Evolutionary conservation across 2,888 invertebrate species (phyloP).

Genomic region (Coenonympha glycerion): DNA sequence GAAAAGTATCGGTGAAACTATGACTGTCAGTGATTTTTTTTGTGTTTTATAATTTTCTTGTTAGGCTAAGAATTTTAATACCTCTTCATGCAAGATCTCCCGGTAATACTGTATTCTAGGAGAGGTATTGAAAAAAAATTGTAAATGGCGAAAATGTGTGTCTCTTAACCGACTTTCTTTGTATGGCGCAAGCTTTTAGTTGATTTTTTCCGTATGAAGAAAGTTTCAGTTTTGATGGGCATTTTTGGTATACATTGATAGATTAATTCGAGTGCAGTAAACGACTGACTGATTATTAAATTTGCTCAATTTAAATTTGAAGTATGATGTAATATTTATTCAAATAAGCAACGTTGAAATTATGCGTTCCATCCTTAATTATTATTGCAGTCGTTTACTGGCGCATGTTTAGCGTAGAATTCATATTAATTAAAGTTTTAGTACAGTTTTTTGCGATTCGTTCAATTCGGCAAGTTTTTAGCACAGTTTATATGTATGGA

Average conservation of each 20-base stretch:
- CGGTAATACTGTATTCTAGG: constrained; percentile 27
- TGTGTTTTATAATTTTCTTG: constrained; percentile 9
- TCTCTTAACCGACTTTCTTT: constrained; percentile 21
- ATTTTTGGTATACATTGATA: constrained; percentile 4
- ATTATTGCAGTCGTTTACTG: constrained; percentile 9
- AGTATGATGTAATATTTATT: background rate
- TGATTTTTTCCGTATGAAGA: constrained; percentile 1
- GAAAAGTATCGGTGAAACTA: constrained; percentile 17
- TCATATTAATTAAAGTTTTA: background rate
- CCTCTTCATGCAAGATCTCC: constrained; percentile 36
- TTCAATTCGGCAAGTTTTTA: background rate
- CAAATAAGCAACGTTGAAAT: constrained; percentile 5
- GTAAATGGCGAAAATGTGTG: constrained; percentile 43
- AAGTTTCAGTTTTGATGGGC: constrained; percentile 3
- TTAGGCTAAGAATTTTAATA: constrained; percentile 37
- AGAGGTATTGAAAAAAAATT: constrained; percentile 44
- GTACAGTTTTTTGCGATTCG: background rate
- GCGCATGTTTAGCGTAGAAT: background rate
- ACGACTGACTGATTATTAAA: constrained; percentile 35
- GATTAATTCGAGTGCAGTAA: constrained; percentile 11
- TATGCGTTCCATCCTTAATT: constrained; percentile 1
- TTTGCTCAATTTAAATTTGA: constrained; percentile 44
- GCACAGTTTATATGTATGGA: background rate
- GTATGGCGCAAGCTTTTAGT: background rate
- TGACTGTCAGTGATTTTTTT: constrained; percentile 15